A percentile compares a stretch with the other conserved stretches of the same genome.
Conservation (phyloP, 2,888 invertebrate genomes). For the Melieria picta region DNA sequence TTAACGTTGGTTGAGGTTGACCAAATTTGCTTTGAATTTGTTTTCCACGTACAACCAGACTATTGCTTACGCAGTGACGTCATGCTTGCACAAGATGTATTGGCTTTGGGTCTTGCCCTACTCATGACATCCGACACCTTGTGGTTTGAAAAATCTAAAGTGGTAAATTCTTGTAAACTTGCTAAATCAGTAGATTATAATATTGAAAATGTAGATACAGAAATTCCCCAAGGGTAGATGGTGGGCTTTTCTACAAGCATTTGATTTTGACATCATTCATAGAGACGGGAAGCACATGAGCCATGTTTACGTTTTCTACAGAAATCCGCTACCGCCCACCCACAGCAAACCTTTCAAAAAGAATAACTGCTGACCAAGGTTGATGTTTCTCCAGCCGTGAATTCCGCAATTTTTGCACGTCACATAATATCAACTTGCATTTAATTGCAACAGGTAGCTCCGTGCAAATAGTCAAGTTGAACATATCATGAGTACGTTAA, state of each 20-base stretch:
- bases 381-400: too few relatives aligned
- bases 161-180: neutral
- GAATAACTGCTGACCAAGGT: too few relatives aligned
- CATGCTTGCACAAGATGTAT: neutral
- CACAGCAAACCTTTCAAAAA: too few relatives aligned
- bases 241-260: constrained; percentile 15
- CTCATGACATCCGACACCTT: neutral
- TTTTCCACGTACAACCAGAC: constrained; percentile 16
- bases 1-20: constrained; percentile 12
- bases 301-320: too few relatives aligned
- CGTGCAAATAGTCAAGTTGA: too few relatives aligned
- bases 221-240: neutral
- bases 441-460: too few relatives aligned
- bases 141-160: neutral
- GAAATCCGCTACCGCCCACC: too few relatives aligned
- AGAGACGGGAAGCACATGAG: too few relatives aligned
- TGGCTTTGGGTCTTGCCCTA: neutral
- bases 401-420: too few relatives aligned
- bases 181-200: neutral
- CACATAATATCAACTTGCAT: too few relatives aligned
- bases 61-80: neutral
- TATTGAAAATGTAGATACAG: constrained; percentile 8
- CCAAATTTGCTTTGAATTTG: neutral
- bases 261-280: too few relatives aligned
- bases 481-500: too few relatives aligned